Conservation (phyloP, 2,797 vertebrate species). For the Vipera ursinii region DNA sequence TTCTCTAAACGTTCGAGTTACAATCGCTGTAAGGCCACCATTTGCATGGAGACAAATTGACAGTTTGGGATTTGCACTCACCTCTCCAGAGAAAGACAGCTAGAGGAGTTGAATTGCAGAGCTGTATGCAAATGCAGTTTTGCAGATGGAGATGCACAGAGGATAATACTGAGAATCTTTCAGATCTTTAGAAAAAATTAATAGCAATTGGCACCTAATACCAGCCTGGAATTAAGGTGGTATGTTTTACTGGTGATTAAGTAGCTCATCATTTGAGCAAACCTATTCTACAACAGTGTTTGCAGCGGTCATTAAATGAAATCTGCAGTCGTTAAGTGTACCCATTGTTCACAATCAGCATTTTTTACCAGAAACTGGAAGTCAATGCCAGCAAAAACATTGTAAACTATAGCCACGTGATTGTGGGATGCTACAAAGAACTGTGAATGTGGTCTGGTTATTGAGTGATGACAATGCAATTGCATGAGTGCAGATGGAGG, state of each 20-base stretch:
- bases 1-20: too few relatives aligned
- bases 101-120: neutral
- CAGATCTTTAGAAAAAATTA: neutral
- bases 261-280: neutral
- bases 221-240: neutral
- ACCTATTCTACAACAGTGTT: neutral
- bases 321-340: neutral
- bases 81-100: neutral
- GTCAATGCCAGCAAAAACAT: neutral
- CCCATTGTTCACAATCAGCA: neutral
- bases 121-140: neutral
- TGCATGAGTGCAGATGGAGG: neutral
- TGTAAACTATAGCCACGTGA: neutral
- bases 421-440: neutral
- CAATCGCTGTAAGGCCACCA: too few relatives aligned
- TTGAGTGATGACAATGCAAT: neutral
- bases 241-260: neutral
- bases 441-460: neutral
- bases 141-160: neutral
- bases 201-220: too few relatives aligned
- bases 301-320: neutral
- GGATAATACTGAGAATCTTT: neutral
- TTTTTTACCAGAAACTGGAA: neutral
- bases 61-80: neutral
- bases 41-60: too few relatives aligned